Base-by-base conservation (phyloP, 2,888 invertebrate genomes). In the Sabatieria punctata region DNA sequence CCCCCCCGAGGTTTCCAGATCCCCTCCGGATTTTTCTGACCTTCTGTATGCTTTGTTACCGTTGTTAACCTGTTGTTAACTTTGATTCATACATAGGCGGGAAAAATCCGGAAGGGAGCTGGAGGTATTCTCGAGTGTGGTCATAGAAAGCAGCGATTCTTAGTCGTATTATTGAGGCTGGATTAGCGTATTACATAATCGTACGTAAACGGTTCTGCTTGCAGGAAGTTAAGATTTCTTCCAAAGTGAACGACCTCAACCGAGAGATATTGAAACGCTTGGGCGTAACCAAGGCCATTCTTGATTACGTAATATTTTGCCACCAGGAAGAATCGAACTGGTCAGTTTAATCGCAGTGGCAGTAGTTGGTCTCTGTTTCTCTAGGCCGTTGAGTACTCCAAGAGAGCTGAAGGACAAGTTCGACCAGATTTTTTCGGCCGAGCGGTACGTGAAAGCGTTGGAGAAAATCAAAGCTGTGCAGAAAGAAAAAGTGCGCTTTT, bases 261-360 rank as follows among this genome's bases (percentile, higher is more conserved):
- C 51, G 48, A 25, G 59, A 61, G 51, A 60, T 60, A 33, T 30
- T 11, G 15, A 54, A 55, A 72, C 75, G 51, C 73, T 82, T 80
- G 66, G 89, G 93, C 51, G 89, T 97, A 1, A 85, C 93, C 0
- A 85, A 85, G 64, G 79, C 95, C 0, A 85, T 99, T 49, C 71
- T 99, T 48, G 88, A 86, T 62, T 83, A 86, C 65, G 97, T 99
- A 0, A 80, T 99, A 57, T 93, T 99, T 68, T 99, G 97, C 62
- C 97, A 97, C 65, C 97, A 97, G 75, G 97, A 97, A 68, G 89
- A 97, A 54, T 81, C 89, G 0, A 79, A 79, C 61, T 97, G 97
- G 78, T 74, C 54, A 51, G 52, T 45, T 23, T 30, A 25, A 25
- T 26, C 27, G 4, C 8, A 8, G 18, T 25, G 24, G 15, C 21